phyloP scores from a whole-genome alignment of 64 coral and sea anemone species.

The Montipora capricornis region DNA sequence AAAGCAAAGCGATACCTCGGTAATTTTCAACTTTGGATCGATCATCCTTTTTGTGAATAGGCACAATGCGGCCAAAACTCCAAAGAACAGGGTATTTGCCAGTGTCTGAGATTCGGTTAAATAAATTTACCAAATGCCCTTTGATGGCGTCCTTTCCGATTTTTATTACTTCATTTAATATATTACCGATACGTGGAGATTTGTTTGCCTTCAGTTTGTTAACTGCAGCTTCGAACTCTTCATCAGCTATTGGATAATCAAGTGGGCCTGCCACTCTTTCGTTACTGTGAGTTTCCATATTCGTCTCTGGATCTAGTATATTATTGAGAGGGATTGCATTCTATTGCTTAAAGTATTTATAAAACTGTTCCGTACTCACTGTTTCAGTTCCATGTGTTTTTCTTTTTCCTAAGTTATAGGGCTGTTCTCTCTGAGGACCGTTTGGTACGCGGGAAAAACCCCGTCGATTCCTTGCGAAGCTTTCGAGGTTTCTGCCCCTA shows the following conservation, averaged over 20 bases:
- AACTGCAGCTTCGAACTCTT: too few relatives aligned
- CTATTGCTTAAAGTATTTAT: not conserved
- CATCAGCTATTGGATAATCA: too few relatives aligned
- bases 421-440: constrained; percentile 49
- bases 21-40: not conserved
- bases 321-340: not conserved
- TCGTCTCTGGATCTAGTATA: not conserved
- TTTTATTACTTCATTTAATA: too few relatives aligned
- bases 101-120: too few relatives aligned
- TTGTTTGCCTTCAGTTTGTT: too few relatives aligned
- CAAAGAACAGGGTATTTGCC: too few relatives aligned
- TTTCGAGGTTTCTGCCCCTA: not conserved
- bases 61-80: too few relatives aligned
- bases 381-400: not conserved
- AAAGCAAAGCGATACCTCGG: not conserved
- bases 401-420: constrained; percentile 2
- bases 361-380: not conserved
- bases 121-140: too few relatives aligned
- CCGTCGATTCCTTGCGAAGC: constrained; percentile 38
- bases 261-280: not conserved
- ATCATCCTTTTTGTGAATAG: not conserved
- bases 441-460: constrained; percentile 13
- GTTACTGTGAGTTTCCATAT: not conserved
- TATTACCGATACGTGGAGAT: too few relatives aligned
- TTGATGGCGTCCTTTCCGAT: too few relatives aligned